These are phyloP conservation scores for Ochropleura leucogaster DNA, from an alignment of 2,888 invertebrate species.

Conservation along the genomic window DNA sequence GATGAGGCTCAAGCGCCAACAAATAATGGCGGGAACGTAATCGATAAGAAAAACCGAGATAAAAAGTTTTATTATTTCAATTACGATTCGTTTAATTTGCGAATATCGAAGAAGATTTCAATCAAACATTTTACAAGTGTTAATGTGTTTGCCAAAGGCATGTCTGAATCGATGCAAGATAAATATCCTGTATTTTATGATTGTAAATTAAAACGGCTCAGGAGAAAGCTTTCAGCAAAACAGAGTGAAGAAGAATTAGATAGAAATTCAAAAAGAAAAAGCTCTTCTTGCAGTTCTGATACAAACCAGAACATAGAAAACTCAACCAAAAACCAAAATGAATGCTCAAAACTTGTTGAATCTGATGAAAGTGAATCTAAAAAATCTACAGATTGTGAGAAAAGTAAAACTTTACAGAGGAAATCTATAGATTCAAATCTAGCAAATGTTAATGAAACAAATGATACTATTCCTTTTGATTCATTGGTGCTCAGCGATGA, in stretches of 20 bases:
- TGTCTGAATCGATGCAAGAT: conserved; percentile 74
- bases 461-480: neutral
- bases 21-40: conserved; percentile 70
- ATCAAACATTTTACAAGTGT: conserved; percentile 81
- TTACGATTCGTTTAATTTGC: conserved; percentile 76
- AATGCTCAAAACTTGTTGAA: neutral
- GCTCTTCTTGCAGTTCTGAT: conserved; percentile 23
- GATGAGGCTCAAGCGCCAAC: conserved; percentile 70
- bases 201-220: conserved; percentile 78
- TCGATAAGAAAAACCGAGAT: conserved; percentile 29
- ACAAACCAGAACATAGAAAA: conserved; percentile 20
- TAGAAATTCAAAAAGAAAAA: conserved; percentile 17
- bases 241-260: conserved; percentile 9
- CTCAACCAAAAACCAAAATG: neutral
- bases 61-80: conserved; percentile 74
- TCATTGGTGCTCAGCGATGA: neutral
- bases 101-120: conserved; percentile 78
- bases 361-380: conserved; percentile 22
- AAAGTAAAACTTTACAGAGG: neutral
- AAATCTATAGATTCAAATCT: conserved; percentile 6
- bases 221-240: conserved; percentile 61
- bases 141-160: conserved; percentile 76
- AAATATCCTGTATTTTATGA: conserved; percentile 84
- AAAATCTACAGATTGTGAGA: conserved; percentile 3
- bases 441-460: neutral